These are phyloP conservation scores for Helicoverpa assulta DNA, from an alignment of 2,888 invertebrate species.

Conservation along the genomic window DNA sequence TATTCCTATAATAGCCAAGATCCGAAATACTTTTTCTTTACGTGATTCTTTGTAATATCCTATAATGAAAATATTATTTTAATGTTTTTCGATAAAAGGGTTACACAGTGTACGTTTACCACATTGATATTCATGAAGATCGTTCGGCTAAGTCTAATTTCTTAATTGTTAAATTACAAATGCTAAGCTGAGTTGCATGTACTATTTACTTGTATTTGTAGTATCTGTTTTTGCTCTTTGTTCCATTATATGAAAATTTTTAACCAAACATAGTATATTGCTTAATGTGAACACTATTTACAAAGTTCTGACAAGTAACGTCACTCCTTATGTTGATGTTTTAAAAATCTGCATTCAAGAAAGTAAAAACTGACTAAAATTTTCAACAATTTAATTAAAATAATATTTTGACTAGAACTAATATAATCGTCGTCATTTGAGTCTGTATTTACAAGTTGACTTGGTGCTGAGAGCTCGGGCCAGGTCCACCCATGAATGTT, in stretches of 20 bases:
- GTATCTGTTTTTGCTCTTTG: conserved; percentile 9
- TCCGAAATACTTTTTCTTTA: conserved; percentile 67
- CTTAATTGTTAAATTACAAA: background rate
- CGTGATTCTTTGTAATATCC: conserved; percentile 61
- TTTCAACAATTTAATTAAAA: conserved; percentile 28
- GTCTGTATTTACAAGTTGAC: conserved; percentile 51
- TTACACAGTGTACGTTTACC: too few species aligned
- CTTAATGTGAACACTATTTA: background rate
- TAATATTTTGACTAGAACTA: conserved; percentile 48
- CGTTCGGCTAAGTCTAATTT: background rate
- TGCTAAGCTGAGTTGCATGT: background rate
- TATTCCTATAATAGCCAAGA: conserved; percentile 66
- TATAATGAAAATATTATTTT: conserved; percentile 47
- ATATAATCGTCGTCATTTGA: conserved; percentile 15
- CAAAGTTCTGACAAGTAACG: conserved; percentile 24
- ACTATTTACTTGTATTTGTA: conserved; percentile 14
- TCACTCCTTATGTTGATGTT: conserved; percentile 10
- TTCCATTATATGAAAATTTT: background rate
- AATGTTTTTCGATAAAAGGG: too few species aligned
- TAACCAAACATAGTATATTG: conserved; percentile 37
- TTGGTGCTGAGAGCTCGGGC: conserved; percentile 68
- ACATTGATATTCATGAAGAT: too few species aligned
- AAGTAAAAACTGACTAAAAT: conserved; percentile 1
- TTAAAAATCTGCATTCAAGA: conserved; percentile 13
- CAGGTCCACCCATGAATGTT: conserved; percentile 80